Conservation (phyloP, 2,797 vertebrate species). For the Rhinatrema bivittatum region DNA sequence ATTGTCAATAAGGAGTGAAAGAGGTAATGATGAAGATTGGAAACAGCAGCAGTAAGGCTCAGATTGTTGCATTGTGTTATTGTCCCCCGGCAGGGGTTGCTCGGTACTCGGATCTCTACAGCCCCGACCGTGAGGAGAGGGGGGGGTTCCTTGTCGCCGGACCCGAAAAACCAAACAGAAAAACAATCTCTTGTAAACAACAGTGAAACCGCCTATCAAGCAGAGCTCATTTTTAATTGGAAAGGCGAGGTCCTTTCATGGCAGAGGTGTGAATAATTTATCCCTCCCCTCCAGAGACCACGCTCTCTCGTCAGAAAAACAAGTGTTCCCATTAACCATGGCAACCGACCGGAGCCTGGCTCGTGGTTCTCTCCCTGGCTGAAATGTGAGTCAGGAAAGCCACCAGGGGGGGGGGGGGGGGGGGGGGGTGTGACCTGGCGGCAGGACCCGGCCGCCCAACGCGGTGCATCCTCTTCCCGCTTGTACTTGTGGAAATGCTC, state of each 20-base stretch:
- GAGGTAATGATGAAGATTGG: too few species aligned
- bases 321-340: slow-evolving; percentile 28
- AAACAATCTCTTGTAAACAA: slow-evolving; percentile 3
- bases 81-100: too few species aligned
- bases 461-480: slow-evolving; percentile 11
- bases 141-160: not conserved
- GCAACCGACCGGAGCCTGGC: slow-evolving; percentile 3
- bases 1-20: too few species aligned
- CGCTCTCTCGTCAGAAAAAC: slow-evolving; percentile 1
- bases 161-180: slow-evolving; percentile 14
- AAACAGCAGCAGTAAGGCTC: too few species aligned
- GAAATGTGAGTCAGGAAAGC: slow-evolving; percentile 11
- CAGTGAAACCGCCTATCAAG: not conserved
- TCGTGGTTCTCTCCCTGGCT: slow-evolving; percentile 22
- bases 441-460: not conserved
- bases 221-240: slow-evolving; percentile 6
- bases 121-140: not conserved
- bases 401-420: not conserved
- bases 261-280: not conserved
- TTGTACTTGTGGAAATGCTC: too few species aligned
- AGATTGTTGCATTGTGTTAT: too few species aligned
- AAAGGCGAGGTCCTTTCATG: not conserved
- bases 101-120: too few species aligned
- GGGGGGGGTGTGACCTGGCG: too few species aligned
- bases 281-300: slow-evolving; percentile 7